Evolutionary conservation across 2,113 vertebrate genomes (phyloP).

Genomic region (Dipodomys stephensi): DNA sequence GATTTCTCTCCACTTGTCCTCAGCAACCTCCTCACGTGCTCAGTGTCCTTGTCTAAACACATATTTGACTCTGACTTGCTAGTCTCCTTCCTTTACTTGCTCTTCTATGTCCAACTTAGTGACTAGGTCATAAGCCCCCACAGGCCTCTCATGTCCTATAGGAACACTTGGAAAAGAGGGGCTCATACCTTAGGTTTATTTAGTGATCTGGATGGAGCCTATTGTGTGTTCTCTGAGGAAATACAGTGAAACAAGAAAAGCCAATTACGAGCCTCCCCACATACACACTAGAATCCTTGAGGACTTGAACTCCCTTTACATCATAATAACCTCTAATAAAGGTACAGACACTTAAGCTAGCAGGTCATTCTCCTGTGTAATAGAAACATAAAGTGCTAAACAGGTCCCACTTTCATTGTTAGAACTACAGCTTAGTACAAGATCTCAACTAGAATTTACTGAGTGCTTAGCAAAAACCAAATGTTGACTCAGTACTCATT

Average conservation of each 20-base stretch:
- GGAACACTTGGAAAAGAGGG: constrained; percentile 16
- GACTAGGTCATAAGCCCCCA: constrained; percentile 27
- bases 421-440: neutral
- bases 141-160: neutral
- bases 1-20: neutral
- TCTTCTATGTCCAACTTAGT: constrained; percentile 41
- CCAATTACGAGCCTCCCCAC: neutral
- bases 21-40: neutral
- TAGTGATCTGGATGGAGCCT: neutral
- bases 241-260: constrained; percentile 33
- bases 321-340: constrained; percentile 73
- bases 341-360: constrained; percentile 46
- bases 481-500: constrained; percentile 31
- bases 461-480: constrained; percentile 45
- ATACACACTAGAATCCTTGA: neutral
- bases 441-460: constrained; percentile 54
- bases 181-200: neutral
- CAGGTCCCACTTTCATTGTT: constrained; percentile 38
- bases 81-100: constrained; percentile 39
- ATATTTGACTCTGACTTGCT: neutral
- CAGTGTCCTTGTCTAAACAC: neutral
- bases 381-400: constrained; percentile 51
- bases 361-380: constrained; percentile 59
- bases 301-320: constrained; percentile 59
- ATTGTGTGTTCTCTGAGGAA: constrained; percentile 42